Evolutionary conservation across 2,888 invertebrate species (phyloP), one percentile per base, ranked within the genome.

Genomic region (Campoplex capitator): DNA sequence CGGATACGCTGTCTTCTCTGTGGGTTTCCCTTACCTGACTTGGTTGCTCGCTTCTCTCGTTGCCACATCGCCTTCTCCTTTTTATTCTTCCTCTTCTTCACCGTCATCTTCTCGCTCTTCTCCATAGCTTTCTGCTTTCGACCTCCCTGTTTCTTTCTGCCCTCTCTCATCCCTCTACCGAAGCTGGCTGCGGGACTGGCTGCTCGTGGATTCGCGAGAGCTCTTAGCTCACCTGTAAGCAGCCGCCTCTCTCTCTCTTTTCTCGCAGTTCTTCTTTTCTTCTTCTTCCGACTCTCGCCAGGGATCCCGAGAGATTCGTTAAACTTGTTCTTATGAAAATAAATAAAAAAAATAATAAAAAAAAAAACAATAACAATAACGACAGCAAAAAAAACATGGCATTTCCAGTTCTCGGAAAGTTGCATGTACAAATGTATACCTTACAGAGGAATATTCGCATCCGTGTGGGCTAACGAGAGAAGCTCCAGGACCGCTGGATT

Each of bases 1-100:
- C 94, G 94, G 93, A 93, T 94, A 94, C 91, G 91, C 92, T 91
- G 91, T 90, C 89, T 89, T 92, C 90, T 85, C 82, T 74, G 75
- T 89, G 88, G 84, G 88, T 88, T 88, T 88, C 88, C 87, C 86
- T 85, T 87, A 81, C 86, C 84, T 77, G 87, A 83, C 81, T 85
- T 71, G 82, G 83, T 88, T 80, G 86, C 83, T 68, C 86, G 88
- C 82, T 86, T 83, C 83, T 86, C 84, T 83, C 58, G 82, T 78
- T 79, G 77, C 65, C 77, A 80, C 85, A 73, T 85, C 85, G 74
- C 78, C 85, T 78, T 77, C 81, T 62, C 45, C 38, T 42, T 48
- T 70, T 65, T 62, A 16, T 70, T 54, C 73, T 56, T 45, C 42
- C 65, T 51, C 42, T 32, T 75, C 79, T 83, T 73, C 45, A 74